These are phyloP conservation scores for Halesus radiatus DNA, from an alignment of 1,140 invertebrate genomes.

Conservation along the genomic window DNA sequence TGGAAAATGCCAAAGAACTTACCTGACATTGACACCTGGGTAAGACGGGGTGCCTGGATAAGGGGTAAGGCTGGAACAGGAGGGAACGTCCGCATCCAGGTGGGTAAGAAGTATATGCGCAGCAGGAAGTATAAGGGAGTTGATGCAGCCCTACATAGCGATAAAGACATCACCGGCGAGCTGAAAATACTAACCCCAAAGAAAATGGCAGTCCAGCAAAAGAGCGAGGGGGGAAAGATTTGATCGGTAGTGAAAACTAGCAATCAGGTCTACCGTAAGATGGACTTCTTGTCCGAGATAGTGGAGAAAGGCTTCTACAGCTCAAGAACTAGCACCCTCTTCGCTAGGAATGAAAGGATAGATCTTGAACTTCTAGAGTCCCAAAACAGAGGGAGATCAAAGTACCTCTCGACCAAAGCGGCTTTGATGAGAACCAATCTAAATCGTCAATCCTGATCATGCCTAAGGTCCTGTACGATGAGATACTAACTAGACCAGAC, in stretches of 20 bases:
- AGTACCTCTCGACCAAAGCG: not conserved
- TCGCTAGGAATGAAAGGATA: slow-evolving; percentile 11
- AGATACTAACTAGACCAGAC: too few species aligned
- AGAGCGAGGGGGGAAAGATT: slow-evolving; percentile 21
- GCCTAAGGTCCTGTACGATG: not conserved
- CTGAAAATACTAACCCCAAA: not conserved
- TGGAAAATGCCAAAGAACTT: too few species aligned
- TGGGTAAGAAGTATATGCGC: too few species aligned
- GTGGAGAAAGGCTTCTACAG: slow-evolving; percentile 1
- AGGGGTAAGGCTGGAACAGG: too few species aligned
- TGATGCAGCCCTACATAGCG: too few species aligned
- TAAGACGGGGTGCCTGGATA: too few species aligned
- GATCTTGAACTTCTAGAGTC: not conserved
- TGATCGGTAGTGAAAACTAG: not conserved
- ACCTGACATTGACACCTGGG: too few species aligned
- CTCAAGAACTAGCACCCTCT: slow-evolving; percentile 1
- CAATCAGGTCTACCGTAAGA: slow-evolving; percentile 6
- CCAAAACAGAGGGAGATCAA: not conserved
- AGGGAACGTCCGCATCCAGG: too few species aligned
- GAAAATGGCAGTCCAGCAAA: slow-evolving; percentile 4
- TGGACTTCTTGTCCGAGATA: slow-evolving; percentile 12
- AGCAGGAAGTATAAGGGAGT: too few species aligned
- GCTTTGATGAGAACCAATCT: not conserved
- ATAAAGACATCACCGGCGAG: too few species aligned
- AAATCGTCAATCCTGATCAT: not conserved